These are phyloP conservation scores for Leptura quadrifasciata DNA, from an alignment of 2,888 invertebrate species.

Conservation along the genomic window DNA sequence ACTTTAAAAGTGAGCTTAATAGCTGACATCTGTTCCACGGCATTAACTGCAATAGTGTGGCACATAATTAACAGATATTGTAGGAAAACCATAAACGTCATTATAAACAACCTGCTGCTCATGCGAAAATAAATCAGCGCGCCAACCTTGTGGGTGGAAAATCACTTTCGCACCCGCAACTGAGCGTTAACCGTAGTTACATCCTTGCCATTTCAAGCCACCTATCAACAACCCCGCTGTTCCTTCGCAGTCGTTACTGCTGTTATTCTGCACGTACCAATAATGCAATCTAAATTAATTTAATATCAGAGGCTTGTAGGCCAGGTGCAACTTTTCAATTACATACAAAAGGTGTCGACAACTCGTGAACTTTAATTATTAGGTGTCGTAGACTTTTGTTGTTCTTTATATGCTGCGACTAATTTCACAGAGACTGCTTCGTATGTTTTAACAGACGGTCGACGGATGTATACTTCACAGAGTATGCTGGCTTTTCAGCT, in stretches of 20 bases:
- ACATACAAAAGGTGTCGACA: background rate
- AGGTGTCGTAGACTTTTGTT: background rate
- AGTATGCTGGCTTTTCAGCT: background rate
- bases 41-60: background rate
- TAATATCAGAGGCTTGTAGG: background rate
- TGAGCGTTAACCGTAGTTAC: constrained; percentile 2
- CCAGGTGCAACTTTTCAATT: background rate
- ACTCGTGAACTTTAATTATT: background rate
- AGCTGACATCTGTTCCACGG: background rate
- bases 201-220: constrained; percentile 1
- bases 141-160: constrained; percentile 20
- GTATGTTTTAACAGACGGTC: background rate
- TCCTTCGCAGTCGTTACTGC: background rate
- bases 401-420: background rate
- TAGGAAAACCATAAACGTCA: constrained; percentile 35
- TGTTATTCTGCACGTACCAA: constrained; percentile 17
- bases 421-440: background rate
- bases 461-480: background rate
- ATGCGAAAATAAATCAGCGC: constrained; percentile 30
- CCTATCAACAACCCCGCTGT: constrained; percentile 10
- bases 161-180: constrained; percentile 28
- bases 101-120: constrained; percentile 42
- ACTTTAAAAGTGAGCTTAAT: background rate
- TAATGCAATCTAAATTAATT: constrained; percentile 20
- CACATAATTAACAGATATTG: constrained; percentile 37